A percentile compares a stretch with the other conserved stretches of the same genome.
phyloP scores from a whole-genome alignment of 2,113 vertebrate species.

The Cyprinodon variegatus region DNA sequence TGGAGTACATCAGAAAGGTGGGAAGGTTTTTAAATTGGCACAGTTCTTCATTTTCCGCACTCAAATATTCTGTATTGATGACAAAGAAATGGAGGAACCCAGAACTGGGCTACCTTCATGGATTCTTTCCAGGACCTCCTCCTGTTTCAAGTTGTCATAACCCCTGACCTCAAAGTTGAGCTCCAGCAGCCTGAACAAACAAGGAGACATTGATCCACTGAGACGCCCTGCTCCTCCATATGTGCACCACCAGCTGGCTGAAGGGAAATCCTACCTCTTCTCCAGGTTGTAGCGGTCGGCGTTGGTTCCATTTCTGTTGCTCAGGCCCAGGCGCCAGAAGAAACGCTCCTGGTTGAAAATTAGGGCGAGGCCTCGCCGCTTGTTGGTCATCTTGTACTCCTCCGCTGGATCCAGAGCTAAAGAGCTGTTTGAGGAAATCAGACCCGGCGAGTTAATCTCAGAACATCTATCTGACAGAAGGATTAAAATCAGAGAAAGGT shows the following conservation, averaged over 20 bases:
- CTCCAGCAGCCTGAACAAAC: constrained; percentile 74
- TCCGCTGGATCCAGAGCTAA: constrained; percentile 77
- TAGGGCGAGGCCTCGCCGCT: constrained; percentile 85
- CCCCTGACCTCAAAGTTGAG: constrained; percentile 88
- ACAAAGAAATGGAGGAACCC: not conserved
- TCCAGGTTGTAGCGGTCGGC: constrained; percentile 84
- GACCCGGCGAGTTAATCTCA: not conserved
- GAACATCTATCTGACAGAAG: not conserved
- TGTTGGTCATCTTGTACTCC: constrained; percentile 90
- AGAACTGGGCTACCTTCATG: constrained; percentile 74
- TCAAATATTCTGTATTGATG: not conserved
- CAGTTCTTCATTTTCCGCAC: not conserved
- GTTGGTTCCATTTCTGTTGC: constrained; percentile 80
- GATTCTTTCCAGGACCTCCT: constrained; percentile 78
- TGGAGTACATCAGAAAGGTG: constrained; percentile 55
- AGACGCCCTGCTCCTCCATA: too few relatives aligned
- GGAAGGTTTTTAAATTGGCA: not conserved
- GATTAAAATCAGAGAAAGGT: not conserved
- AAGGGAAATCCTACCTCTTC: constrained; percentile 74
- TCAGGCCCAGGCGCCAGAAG: constrained; percentile 82
- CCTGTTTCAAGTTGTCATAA: constrained; percentile 80
- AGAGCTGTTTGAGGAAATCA: constrained; percentile 28
- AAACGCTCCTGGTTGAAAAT: constrained; percentile 96
- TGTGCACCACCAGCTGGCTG: not conserved
- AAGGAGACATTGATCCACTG: not conserved